A percentile compares a stretch with the other conserved stretches of the same genome.
Conservation (phyloP, 2,113 vertebrate genomes). For the Tauraco erythrolophus region DNA sequence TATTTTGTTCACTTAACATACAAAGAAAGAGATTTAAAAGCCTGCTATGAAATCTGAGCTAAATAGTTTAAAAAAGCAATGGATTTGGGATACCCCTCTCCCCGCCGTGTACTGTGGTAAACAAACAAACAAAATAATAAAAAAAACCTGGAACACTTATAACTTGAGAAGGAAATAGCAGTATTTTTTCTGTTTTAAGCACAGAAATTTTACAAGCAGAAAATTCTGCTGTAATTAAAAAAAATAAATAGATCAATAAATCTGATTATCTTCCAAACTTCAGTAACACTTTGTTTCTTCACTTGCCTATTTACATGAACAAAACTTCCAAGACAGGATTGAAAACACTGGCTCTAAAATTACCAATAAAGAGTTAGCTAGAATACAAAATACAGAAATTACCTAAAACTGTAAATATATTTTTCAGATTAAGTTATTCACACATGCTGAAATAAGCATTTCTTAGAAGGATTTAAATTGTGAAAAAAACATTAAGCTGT, state of each 20-base stretch:
- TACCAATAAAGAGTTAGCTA: neutral
- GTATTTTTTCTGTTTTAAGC: neutral
- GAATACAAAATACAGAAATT: neutral
- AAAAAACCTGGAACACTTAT: neutral
- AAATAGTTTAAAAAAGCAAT: neutral
- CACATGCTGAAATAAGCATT: neutral
- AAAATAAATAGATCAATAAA: neutral
- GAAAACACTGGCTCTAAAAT: neutral
- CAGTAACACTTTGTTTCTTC: neutral
- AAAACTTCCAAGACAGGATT: neutral
- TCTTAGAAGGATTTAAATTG: neutral
- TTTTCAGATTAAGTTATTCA: neutral
- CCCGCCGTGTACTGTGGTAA: neutral
- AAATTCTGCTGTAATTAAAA: neutral
- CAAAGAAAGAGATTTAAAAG: neutral
- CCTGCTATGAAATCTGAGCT: neutral
- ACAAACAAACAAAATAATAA: neutral
- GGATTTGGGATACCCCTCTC: neutral
- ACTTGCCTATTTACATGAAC: neutral
- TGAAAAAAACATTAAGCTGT: neutral
- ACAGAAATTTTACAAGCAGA: neutral
- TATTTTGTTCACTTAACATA: neutral
- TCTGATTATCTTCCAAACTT: neutral
- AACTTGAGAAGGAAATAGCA: neutral
- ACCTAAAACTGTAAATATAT: neutral